Base-by-base conservation (phyloP, 2,888 invertebrate species). In the Choristoneura rosaceana region DNA sequence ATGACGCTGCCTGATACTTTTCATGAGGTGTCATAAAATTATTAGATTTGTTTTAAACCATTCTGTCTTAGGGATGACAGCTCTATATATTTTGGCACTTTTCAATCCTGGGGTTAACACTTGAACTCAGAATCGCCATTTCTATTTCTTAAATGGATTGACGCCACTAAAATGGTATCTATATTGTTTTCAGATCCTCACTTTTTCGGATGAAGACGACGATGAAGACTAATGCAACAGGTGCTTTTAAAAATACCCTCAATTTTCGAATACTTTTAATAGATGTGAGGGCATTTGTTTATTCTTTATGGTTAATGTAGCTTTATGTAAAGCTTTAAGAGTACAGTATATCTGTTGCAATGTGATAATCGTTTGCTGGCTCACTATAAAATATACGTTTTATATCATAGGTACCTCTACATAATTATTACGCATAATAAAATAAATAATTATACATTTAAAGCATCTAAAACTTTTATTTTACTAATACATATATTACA, bases 161-260 rank as follows among this genome's bases (percentile, higher is more conserved):
- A 38, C 7, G 38, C 38, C 38, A 38, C 38, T 38, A 38, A 38
- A 47, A n/a, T n/a, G 50, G 43, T 43, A 3, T 43, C 4, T 43
- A 3, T 45, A 50, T 76, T 75, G 43, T 69, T 87, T 85, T 43
- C 84, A 90, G 92, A 85, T 93, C 64, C 79, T 93, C 70, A 87
- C 88, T 7, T 82, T 93, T 10, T 91, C 91, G 0, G 93, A 93
- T 78, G 91, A 91, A 70, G 90, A 82, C 69, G 77, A 91, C 60
- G 87, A 89, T 33, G 58, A 64, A 47, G 2, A n/a, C 15, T 12
- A 63, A 33, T 4, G 10, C 25, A 15, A 9, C 43, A 34, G 45
- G 47, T 45, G 45, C 10, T 10, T 61, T 15, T 41, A 41, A 41
- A 41, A 41, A 17, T 4, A 8, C 38, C 14, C 33, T 59, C 15